A percentile compares a stretch with the other conserved stretches of the same genome.
Evolutionary conservation across 2,113 vertebrate species (phyloP).

Genomic region (Sarotherodon lohbergeri): DNA sequence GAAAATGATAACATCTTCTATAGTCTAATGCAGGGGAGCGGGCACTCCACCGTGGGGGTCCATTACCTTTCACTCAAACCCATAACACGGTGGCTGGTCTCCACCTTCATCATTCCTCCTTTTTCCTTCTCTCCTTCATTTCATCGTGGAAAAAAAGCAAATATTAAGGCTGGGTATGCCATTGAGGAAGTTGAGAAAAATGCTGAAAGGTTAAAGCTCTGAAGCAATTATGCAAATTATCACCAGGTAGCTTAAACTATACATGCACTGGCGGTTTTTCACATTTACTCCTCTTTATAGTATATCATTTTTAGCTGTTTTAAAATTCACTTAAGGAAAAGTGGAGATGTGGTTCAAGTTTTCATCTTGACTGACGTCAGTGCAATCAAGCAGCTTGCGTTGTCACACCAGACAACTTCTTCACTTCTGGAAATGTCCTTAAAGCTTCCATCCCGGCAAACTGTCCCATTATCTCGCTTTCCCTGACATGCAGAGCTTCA

Average conservation of each 20-base stretch:
- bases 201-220: neutral
- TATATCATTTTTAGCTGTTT: neutral
- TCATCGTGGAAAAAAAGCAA: neutral
- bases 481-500: neutral
- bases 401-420: neutral
- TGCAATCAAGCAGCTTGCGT: neutral
- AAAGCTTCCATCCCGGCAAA: neutral
- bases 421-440: neutral
- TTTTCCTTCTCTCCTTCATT: neutral
- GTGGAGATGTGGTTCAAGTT: neutral
- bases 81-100: neutral
- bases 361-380: neutral
- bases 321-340: neutral
- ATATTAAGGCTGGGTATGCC: neutral
- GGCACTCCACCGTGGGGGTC: neutral
- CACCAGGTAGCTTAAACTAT: neutral
- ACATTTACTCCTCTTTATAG: neutral
- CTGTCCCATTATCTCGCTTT: neutral
- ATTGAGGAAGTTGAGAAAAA: neutral
- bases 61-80: neutral
- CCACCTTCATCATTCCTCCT: neutral
- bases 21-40: neutral
- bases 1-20: neutral
- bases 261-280: neutral
- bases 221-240: neutral